Evolutionary conservation across 2,888 invertebrate genomes (phyloP), one percentile per base, ranked within the genome.

Genomic region (Sesamia inferens): DNA sequence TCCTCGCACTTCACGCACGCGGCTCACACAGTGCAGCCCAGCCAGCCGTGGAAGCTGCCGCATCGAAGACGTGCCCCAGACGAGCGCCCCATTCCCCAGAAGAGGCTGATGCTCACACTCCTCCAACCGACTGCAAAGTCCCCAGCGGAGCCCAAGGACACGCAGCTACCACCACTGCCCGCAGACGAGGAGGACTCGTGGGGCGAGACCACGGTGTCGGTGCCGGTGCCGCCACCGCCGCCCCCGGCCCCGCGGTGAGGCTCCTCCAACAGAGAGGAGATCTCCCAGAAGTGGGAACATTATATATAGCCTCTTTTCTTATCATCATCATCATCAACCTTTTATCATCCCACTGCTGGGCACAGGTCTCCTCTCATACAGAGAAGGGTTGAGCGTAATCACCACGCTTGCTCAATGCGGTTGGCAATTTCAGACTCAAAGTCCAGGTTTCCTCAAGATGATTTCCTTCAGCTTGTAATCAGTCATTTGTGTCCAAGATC

Each of bases 151-250:
- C 95, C 97, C 93, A 84, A 97, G 95, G 89, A 97, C 96, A 85
- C 98, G 96, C 98, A 96, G 97, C 98, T 88, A 95, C 98, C 90
- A 96, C 98, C 77, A 97, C 98, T 90, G 97, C 98, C 91, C 54
- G 91, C 91, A 39, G 93, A 94, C 57, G 94, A 94, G 77, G 94
- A 94, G 75, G 94, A 94, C 85, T 92, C 93, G 10, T 95, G 94
- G 94, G 92, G 92, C 73, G 94, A 94, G 72, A 87, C 93, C 1
- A 91, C 94, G 2, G 82, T 85, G 14, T 71, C 87, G 5, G 78
- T 84, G 13, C 75, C 83, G 22, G 84, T 88, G 2, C 84, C 90
- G 47, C 93, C 93, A 0, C 93, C 93, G 0, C 95, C 96, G 16
- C 94, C 96, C 0, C 93, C 96, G 24, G 94, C 96, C 6, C 96